These are phyloP conservation scores for Typhlichthys eigenmanni DNA, from an alignment of 2,797 vertebrate genomes.

Conservation along the genomic window DNA sequence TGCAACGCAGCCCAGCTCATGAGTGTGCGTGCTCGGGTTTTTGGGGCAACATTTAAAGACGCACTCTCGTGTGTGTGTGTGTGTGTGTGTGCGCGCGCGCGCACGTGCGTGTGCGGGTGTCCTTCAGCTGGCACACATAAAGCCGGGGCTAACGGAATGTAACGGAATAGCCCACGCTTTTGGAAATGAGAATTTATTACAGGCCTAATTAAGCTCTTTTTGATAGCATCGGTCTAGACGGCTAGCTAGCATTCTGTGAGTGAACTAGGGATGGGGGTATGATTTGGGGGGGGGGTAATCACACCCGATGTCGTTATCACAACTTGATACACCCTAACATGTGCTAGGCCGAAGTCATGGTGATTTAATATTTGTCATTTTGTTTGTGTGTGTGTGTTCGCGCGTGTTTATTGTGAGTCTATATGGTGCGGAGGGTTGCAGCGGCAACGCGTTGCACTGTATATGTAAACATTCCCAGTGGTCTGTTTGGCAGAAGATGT, in stretches of 20 bases:
- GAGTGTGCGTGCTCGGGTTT: slow-evolving; percentile 20
- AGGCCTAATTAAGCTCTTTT: slow-evolving; percentile 70
- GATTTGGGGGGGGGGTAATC: slow-evolving; percentile 59
- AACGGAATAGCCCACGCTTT: slow-evolving; percentile 23
- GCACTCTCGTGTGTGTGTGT: slow-evolving; percentile 54
- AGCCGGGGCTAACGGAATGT: slow-evolving; percentile 42
- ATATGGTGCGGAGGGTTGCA: not conserved
- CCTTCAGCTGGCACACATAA: slow-evolving; percentile 53
- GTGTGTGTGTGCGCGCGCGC: slow-evolving; percentile 29
- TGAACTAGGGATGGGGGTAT: slow-evolving; percentile 60
- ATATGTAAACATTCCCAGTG: too few species aligned
- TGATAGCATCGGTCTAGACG: slow-evolving; percentile 67
- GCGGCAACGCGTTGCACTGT: too few species aligned
- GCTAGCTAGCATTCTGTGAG: slow-evolving; percentile 53
- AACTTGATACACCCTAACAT: slow-evolving; percentile 40
- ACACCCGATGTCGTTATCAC: slow-evolving; percentile 57
- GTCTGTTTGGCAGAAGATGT: too few species aligned
- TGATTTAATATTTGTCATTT: slow-evolving; percentile 7
- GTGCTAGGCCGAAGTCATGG: slow-evolving; percentile 28
- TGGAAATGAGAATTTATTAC: slow-evolving; percentile 73
- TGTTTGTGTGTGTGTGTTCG: not conserved
- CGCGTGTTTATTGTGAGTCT: not conserved
- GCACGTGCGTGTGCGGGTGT: slow-evolving; percentile 36
- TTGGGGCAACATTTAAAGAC: slow-evolving; percentile 73
- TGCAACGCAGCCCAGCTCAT: slow-evolving; percentile 32